Evolutionary conservation across 2,888 invertebrate genomes (phyloP).

Genomic region (Nomada hirtipes): DNA sequence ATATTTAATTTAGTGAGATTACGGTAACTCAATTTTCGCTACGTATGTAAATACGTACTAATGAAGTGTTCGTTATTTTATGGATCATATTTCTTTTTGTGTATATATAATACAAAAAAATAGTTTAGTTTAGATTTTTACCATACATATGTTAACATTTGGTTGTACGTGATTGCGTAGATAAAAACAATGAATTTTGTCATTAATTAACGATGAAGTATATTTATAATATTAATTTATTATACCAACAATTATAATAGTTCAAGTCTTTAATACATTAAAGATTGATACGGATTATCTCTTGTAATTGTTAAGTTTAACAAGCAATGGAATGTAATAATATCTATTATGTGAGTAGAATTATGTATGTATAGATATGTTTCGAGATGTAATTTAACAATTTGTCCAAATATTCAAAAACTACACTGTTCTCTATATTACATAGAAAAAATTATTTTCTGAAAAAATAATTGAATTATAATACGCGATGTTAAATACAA

Average conservation of each 20-base stretch:
- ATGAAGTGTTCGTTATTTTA: constrained; percentile 31
- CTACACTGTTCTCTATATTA: constrained; percentile 54
- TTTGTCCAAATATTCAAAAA: constrained; percentile 47
- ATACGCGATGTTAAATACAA: constrained; percentile 54
- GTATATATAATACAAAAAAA: constrained; percentile 14
- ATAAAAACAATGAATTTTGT: not conserved
- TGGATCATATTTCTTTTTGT: not conserved
- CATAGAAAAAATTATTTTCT: constrained; percentile 46
- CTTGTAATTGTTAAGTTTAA: constrained; percentile 29
- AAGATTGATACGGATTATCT: constrained; percentile 20
- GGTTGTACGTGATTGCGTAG: constrained; percentile 12
- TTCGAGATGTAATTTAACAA: constrained; percentile 44
- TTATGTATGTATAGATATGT: constrained; percentile 25
- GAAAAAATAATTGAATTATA: constrained; percentile 47
- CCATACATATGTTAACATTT: constrained; percentile 4
- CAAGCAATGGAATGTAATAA: constrained; percentile 19
- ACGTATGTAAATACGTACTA: constrained; percentile 12
- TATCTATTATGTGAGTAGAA: constrained; percentile 27
- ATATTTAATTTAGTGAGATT: constrained; percentile 27
- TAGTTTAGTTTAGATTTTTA: constrained; percentile 14
- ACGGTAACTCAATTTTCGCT: constrained; percentile 28
- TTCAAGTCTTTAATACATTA: constrained; percentile 8
- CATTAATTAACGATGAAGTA: constrained; percentile 17
- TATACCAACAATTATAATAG: constrained; percentile 14
- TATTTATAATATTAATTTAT: constrained; percentile 11